A percentile compares a stretch with the other conserved stretches of the same genome.
Evolutionary conservation across 2,113 vertebrate species (phyloP).

Genomic region (Salvelinus alpinus): DNA sequence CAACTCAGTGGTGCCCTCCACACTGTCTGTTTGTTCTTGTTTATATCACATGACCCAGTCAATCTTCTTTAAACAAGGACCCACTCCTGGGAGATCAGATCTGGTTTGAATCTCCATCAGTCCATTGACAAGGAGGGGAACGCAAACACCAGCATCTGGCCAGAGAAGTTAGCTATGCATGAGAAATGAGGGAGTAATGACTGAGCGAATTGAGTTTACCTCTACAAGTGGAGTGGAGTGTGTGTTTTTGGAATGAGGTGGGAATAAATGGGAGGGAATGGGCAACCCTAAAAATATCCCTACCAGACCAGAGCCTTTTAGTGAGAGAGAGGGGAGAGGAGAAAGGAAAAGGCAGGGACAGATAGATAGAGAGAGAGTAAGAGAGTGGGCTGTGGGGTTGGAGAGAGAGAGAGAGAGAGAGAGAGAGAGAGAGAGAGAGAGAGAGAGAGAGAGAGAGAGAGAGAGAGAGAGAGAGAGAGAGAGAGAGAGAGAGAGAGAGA

Average conservation of each 20-base stretch:
- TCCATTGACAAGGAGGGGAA: conserved; percentile 9
- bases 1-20: neutral
- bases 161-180: conserved; percentile 22
- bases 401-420: neutral
- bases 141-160: conserved; percentile 28
- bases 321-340: conserved; percentile 8
- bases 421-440: neutral
- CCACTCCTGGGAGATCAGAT: neutral
- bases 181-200: conserved; percentile 38
- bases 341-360: neutral
- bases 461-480: conserved; percentile 3
- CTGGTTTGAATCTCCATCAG: conserved; percentile 21
- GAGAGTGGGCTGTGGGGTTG: neutral
- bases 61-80: conserved; percentile 8
- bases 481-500: conserved; percentile 13
- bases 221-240: conserved; percentile 41
- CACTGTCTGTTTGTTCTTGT: neutral
- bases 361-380: conserved; percentile 7
- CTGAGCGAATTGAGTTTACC: conserved; percentile 44
- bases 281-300: conserved; percentile 60
- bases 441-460: neutral
- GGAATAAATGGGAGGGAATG: conserved; percentile 39
- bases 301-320: conserved; percentile 34
- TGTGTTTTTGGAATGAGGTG: conserved; percentile 67
- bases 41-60: neutral